Evolutionary conservation across 2,797 vertebrate genomes (phyloP).

Genomic region (Eulemur rubriventer): DNA sequence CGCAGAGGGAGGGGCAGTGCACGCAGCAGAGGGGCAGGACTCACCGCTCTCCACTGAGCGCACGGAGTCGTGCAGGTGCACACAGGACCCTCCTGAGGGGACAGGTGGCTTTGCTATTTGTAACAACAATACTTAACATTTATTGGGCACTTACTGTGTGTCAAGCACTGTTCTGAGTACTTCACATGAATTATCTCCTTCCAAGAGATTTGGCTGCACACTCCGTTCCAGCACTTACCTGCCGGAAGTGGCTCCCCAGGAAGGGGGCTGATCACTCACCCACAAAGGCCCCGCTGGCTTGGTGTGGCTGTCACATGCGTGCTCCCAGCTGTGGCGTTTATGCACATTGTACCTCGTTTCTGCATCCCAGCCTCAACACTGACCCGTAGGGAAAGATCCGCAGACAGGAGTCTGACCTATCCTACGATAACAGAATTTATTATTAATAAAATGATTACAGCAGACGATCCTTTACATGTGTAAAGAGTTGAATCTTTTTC

Average conservation of each 20-base stretch:
- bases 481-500: background rate
- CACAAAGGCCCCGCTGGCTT: background rate
- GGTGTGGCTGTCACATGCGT: background rate
- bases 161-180: background rate
- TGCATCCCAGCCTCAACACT: background rate
- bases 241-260: background rate
- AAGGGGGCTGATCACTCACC: background rate
- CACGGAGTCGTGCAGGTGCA: background rate
- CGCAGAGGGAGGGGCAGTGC: background rate
- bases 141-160: background rate
- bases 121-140: background rate
- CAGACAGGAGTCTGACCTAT: background rate
- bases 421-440: background rate
- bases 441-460: background rate
- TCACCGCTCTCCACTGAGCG: background rate
- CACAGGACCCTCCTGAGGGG: background rate
- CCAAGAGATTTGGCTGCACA: background rate
- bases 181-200: background rate
- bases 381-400: background rate
- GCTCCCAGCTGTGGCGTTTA: background rate
- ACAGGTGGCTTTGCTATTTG: conserved; percentile 18
- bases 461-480: background rate
- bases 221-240: background rate
- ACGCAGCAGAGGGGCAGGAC: background rate
- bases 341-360: background rate